These are phyloP conservation scores for Cephonodes hylas DNA, from an alignment of 2,888 invertebrate genomes.

Conservation along the genomic window DNA sequence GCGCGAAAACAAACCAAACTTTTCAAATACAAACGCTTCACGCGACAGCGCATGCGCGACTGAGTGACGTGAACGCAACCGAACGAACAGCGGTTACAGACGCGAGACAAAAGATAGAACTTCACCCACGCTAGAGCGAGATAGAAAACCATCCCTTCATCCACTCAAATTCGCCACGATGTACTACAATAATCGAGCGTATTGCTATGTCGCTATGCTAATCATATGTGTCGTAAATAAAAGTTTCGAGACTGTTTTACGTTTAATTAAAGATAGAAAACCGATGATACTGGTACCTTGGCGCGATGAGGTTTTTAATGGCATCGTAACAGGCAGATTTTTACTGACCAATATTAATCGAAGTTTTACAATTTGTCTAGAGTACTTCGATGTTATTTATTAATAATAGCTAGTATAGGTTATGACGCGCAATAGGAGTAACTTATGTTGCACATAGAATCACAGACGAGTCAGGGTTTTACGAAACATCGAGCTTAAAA, in stretches of 20 bases:
- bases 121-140: slow-evolving; percentile 33
- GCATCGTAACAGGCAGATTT: slow-evolving; percentile 23
- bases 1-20: slow-evolving; percentile 56
- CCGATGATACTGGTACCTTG: slow-evolving; percentile 20
- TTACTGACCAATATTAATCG: slow-evolving; percentile 27
- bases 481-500: not conserved
- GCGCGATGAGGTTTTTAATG: slow-evolving; percentile 25
- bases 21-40: slow-evolving; percentile 57
- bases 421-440: not conserved
- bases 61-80: slow-evolving; percentile 57
- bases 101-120: slow-evolving; percentile 42
- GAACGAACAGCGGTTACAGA: slow-evolving; percentile 45
- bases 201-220: slow-evolving; percentile 5
- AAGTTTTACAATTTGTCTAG: not conserved
- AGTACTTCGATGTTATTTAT: not conserved
- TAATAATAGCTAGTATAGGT: not conserved
- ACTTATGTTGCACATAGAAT: not conserved
- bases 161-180: slow-evolving; percentile 3
- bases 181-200: not conserved
- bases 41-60: slow-evolving; percentile 70
- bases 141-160: slow-evolving; percentile 51
- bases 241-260: slow-evolving; percentile 20
- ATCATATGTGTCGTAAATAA: not conserved
- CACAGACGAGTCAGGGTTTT: not conserved
- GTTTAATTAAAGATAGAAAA: slow-evolving; percentile 36